Evolutionary conservation across 2,797 vertebrate species (phyloP).

Genomic region (Thaleichthys pacificus): DNA sequence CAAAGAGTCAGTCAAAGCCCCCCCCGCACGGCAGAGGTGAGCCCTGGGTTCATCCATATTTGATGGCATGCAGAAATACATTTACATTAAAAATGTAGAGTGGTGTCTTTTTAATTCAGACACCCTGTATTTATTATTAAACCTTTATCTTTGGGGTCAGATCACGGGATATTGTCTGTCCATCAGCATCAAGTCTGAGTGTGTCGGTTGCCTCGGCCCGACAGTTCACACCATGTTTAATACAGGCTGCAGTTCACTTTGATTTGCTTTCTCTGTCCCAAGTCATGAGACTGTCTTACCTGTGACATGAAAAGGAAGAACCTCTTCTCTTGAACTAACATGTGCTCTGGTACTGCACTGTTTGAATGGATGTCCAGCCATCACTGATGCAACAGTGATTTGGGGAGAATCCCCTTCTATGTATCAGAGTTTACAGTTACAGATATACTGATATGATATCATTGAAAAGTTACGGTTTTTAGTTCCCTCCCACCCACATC

Average conservation of each 20-base stretch:
- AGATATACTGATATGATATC: background rate
- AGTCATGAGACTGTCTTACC: conserved; percentile 44
- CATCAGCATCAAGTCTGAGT: conserved; percentile 61
- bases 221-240: conserved; percentile 52
- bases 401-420: background rate
- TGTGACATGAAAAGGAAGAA: conserved; percentile 48
- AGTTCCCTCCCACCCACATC: background rate
- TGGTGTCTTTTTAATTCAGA: conserved; percentile 80
- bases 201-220: conserved; percentile 34
- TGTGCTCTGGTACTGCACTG: background rate
- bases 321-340: background rate
- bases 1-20: conserved; percentile 45
- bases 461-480: background rate
- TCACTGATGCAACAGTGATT: background rate
- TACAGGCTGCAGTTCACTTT: conserved; percentile 68
- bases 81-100: conserved; percentile 82
- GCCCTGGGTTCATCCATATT: conserved; percentile 75
- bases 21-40: conserved; percentile 44
- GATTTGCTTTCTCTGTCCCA: conserved; percentile 61
- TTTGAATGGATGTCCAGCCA: background rate
- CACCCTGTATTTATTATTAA: conserved; percentile 81
- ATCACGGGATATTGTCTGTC: conserved; percentile 71
- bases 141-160: conserved; percentile 76
- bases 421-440: no score
- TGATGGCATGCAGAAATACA: conserved; percentile 79